These are phyloP conservation scores for Acropternis orthonyx DNA, from an alignment of 2,797 vertebrate genomes.

Conservation along the genomic window DNA sequence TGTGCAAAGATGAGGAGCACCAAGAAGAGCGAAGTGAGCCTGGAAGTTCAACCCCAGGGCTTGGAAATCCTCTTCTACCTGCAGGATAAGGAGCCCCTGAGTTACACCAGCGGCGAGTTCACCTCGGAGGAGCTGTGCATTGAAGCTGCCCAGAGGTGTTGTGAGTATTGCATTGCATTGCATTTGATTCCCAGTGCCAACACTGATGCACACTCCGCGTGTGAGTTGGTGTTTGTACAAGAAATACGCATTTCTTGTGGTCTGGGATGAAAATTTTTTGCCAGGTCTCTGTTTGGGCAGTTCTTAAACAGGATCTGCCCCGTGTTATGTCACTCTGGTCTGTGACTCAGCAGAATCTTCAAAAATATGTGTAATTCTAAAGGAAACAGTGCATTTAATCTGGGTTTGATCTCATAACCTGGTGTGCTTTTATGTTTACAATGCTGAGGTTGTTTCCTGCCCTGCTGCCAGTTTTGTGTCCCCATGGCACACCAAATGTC, in stretches of 20 bases:
- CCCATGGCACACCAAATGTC: accelerated
- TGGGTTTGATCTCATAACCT: background rate
- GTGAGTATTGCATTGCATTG: slow-evolving; percentile 73
- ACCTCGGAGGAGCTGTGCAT: slow-evolving; percentile 89
- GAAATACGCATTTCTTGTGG: accelerated
- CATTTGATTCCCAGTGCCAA: background rate
- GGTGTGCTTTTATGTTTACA: background rate
- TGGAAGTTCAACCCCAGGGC: slow-evolving; percentile 77
- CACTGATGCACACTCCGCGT: background rate
- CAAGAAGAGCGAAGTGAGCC: slow-evolving; percentile 76
- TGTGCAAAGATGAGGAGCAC: slow-evolving; percentile 93
- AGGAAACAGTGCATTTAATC: background rate
- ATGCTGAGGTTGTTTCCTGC: background rate
- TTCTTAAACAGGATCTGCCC: background rate
- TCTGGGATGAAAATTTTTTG: background rate
- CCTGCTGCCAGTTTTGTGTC: background rate
- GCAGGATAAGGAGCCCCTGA: slow-evolving; percentile 77
- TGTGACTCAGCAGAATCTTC: background rate
- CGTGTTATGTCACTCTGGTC: background rate
- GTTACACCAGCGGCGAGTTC: slow-evolving; percentile 81
- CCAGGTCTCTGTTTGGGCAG: background rate
- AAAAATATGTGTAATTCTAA: accelerated
- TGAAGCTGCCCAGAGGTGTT: slow-evolving; percentile 86
- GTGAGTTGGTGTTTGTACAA: background rate
- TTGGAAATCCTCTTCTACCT: slow-evolving; percentile 89